Percentiles rank a stretch among this genome's conserved stretches.
Evolutionary conservation across 1,140 invertebrate genomes (phyloP).

Genomic region (Ridgeia piscesae): DNA sequence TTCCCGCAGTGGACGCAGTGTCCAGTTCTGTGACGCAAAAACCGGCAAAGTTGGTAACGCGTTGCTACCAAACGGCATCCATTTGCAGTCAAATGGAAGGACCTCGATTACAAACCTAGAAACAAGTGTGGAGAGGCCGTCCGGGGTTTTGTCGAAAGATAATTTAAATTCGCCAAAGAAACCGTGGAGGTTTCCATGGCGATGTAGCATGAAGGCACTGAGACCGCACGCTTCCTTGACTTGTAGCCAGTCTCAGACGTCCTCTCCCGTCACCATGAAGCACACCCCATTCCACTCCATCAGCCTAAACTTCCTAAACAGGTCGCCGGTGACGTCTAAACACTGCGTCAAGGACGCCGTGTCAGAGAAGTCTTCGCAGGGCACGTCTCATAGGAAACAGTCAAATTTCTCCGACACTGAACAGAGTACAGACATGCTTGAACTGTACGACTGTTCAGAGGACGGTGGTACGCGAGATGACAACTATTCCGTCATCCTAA

Average conservation of each 20-base stretch:
- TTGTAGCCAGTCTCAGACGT: background rate
- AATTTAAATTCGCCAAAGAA: background rate
- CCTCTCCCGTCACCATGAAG: background rate
- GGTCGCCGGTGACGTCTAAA: background rate
- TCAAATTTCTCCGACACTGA: background rate
- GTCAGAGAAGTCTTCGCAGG: background rate
- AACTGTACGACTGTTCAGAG: background rate
- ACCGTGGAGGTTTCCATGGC: background rate
- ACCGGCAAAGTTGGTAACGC: background rate
- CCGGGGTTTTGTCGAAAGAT: background rate
- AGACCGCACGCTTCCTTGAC: background rate
- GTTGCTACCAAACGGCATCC: background rate
- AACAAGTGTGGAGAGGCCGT: background rate
- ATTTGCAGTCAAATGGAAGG: background rate
- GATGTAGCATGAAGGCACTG: background rate
- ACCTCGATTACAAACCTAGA: background rate
- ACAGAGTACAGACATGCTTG: background rate
- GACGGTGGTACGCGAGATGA: background rate
- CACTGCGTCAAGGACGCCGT: background rate
- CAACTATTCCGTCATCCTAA: background rate
- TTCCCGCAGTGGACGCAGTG: background rate
- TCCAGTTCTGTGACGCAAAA: background rate
- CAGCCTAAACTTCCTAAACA: background rate
- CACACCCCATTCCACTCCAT: background rate
- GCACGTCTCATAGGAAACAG: background rate